A percentile compares a stretch with the other conserved stretches of the same genome.
Evolutionary conservation across 2,888 invertebrate species (phyloP).

Genomic region (Dioctria linearis): DNA sequence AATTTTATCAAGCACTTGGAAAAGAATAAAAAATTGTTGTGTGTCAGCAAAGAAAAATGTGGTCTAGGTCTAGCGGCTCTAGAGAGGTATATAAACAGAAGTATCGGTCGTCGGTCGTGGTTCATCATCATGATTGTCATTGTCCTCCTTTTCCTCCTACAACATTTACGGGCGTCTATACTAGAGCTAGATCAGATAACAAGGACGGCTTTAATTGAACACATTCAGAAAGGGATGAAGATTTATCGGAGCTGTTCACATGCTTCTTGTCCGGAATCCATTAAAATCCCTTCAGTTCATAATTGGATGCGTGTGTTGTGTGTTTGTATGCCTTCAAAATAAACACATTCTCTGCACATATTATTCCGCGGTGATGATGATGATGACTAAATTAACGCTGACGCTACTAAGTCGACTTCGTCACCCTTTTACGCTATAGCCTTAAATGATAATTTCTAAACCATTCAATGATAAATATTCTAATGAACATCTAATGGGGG

Average conservation of each 20-base stretch:
- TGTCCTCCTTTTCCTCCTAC: not conserved
- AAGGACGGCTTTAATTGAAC: conserved; percentile 15
- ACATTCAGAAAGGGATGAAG: conserved; percentile 9
- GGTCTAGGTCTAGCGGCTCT: not conserved
- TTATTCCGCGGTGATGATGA: not conserved
- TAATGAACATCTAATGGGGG: conserved; percentile 14
- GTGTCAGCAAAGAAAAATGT: conserved; percentile 20
- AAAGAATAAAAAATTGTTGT: not conserved
- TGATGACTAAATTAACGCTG: not conserved
- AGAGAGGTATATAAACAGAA: not conserved
- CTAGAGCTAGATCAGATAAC: not conserved
- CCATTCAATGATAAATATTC: conserved; percentile 8
- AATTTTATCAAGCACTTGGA: not conserved
- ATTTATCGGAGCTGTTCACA: conserved; percentile 5
- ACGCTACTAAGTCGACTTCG: not conserved
- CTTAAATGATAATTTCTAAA: conserved; percentile 9
- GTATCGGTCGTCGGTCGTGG: no score
- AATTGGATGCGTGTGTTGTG: not conserved
- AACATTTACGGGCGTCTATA: not conserved
- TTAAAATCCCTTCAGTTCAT: not conserved
- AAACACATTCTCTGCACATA: conserved; percentile 14
- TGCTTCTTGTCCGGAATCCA: conserved; percentile 10
- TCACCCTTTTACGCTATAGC: conserved; percentile 12
- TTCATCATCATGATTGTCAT: no score
- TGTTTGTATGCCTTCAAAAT: not conserved